Conservation (phyloP, 2,113 vertebrate genomes). For the Abramis brama region DNA sequence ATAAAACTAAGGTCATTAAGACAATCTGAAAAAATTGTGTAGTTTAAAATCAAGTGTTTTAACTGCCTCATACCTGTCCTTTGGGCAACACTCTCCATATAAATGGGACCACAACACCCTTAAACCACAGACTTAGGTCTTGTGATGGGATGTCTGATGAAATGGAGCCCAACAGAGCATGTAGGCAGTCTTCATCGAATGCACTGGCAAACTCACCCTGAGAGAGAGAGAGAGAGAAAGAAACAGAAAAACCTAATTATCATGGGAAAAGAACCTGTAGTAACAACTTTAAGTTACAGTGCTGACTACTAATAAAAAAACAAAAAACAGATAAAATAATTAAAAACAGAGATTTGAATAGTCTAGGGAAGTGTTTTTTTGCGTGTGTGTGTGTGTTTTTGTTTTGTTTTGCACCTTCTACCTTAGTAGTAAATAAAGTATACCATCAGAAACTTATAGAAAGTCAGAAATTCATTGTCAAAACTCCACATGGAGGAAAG, state of each 20-base stretch:
- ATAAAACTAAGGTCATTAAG: background rate
- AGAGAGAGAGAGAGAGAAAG: background rate
- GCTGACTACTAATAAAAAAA: background rate
- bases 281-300: background rate
- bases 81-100: slow-evolving; percentile 80
- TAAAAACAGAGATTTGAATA: background rate
- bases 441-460: background rate
- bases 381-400: no score
- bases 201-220: slow-evolving; percentile 85
- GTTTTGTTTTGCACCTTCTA: background rate
- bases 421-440: background rate
- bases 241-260: background rate
- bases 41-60: no score
- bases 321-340: background rate
- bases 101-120: slow-evolving; percentile 88
- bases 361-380: background rate
- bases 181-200: slow-evolving; percentile 81
- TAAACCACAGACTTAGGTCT: slow-evolving; percentile 87
- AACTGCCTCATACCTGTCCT: slow-evolving; percentile 79
- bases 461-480: no score
- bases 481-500: no score
- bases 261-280: background rate
- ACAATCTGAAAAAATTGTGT: no score
- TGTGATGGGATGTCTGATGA: slow-evolving; percentile 77
- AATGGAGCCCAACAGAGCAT: slow-evolving; percentile 82